Base-by-base conservation (phyloP, 2,888 invertebrate species). In the Graphium colonna region DNA sequence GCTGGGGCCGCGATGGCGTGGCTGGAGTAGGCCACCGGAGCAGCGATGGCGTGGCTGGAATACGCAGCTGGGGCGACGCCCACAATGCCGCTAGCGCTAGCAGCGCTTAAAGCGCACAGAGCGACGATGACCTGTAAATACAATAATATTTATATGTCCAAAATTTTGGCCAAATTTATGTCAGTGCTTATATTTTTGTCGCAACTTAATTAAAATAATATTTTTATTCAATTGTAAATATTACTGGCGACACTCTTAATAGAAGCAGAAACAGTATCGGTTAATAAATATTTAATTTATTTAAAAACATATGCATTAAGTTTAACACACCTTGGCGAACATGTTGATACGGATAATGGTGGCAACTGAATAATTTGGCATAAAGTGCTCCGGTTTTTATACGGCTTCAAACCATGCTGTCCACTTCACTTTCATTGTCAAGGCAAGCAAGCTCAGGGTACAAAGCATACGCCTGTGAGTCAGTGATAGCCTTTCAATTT, bases 61-160 rank as follows among this genome's bases (percentile, higher is more conserved):
- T 82, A 92, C 63, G 83, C 83, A 63, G 87, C 68, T 15, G 86
- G 87, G 58, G 83, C 88, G 43, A 82, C 83, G 53, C 81, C 86
- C 51, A 78, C 71, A 53, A 92, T 74, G 59, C 90, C 75, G 60
- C 93, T 91, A 62, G 91, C 92, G 69, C 81, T 90, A 74, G 88
- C 92, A 45, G 90, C 80, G 63, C 92, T 91, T 82, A 93, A 77
- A 64, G 90, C 82, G 74, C 92, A 90, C 69, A 91, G 90, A 65
- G 93, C 81, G 60, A 92, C 78, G 75, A 93, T 82, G 67, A 92
- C 75, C 92, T 87, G 73, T 43, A 81, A 77, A 51, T 13, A 17
- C 36, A 60, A 33, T 3, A 33, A 5, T n/a, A 33, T 33, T 26
- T 33, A n/a, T 56, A 3, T 51, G 26, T 9, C 9, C 9, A 33